Base-by-base conservation (phyloP, 2,113 vertebrate species). In the Callipepla squamata region DNA sequence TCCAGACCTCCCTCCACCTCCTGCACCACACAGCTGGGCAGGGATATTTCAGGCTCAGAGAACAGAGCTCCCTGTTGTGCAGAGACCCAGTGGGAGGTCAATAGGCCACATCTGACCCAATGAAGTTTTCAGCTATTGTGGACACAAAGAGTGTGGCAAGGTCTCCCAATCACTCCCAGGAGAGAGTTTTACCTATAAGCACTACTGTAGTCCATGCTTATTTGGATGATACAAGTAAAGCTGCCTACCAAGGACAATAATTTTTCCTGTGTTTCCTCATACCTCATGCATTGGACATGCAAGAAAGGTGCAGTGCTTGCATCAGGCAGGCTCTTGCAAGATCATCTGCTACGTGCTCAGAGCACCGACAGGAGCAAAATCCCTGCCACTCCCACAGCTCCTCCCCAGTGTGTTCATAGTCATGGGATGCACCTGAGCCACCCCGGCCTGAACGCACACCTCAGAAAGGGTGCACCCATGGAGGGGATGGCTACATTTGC, bases 251-350 rank as follows among this genome's bases (percentile, higher is more conserved):
- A 85, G 45, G 62, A 53, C 18, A 21, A 84, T 38, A 72, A 62
- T 70, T 89, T 86, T 77, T 30, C 34, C 47, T 0, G 0, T 38
- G 42, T 45, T 53, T 89, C 79, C 62, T 91, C 36, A 79, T 69
- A 62, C 26, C 50, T 92, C 75, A 80, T 0, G 1, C 55, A 85
- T 12, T 34, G 80, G 84, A 70, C 6, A 0, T 40, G 53, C 30
- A 81, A 65, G 38, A 75, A n/a, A 25, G 0, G 0, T 38, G 53
- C 3, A 0, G 42, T 0, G 0, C 34, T 86, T 83, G 32, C 59
- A 80, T 26, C 38, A 74, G 0, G 0, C 36, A 66, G 58, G 50
- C 11, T 77, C 21, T 90, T 88, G 38, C 63, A 44, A 68, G 51
- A 90, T 72, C 68, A 47, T 51, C 6, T 2, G 55, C 42, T 12